These are phyloP conservation scores for Heliothis peltigera DNA, from an alignment of 2,888 invertebrate species.

Conservation along the genomic window DNA sequence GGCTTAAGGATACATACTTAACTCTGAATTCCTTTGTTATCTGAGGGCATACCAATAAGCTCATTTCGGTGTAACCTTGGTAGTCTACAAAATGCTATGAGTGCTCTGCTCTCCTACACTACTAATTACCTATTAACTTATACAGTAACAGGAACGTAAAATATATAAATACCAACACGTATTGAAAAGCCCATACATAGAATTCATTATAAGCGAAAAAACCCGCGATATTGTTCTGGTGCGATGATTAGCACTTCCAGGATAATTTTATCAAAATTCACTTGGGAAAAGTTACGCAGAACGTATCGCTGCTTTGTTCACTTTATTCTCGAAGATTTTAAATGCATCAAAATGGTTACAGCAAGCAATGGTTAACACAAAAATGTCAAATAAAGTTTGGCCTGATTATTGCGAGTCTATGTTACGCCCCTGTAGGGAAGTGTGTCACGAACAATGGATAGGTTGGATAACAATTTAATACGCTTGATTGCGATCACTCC, in stretches of 20 bases:
- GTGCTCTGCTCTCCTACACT: conserved; percentile 10
- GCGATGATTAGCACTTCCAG: conserved; percentile 6
- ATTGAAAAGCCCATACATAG: conserved; percentile 1
- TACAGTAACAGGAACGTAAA: conserved; percentile 30
- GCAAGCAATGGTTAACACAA: background rate
- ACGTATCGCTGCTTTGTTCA: too few relatives aligned
- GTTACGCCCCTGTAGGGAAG: conserved; percentile 31
- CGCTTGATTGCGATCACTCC: conserved; percentile 47
- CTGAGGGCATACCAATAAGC: too few relatives aligned
- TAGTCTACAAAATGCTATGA: conserved; percentile 9
- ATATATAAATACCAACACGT: background rate
- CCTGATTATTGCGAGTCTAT: background rate
- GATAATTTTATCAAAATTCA: conserved; percentile 21
- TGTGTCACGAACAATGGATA: conserved; percentile 65
- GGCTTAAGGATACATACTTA: conserved; percentile 23
- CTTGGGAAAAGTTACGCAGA: conserved; percentile 36
- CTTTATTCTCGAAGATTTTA: conserved; percentile 20
- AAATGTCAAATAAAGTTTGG: background rate
- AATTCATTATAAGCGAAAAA: conserved; percentile 5
- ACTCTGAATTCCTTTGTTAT: conserved; percentile 5
- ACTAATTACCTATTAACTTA: background rate
- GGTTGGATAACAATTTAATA: conserved; percentile 40
- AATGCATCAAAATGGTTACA: background rate
- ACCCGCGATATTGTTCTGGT: conserved; percentile 5
- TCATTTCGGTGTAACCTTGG: too few relatives aligned